Percentiles rank a stretch among this genome's conserved stretches.
phyloP scores from a whole-genome alignment of 2,113 vertebrate species.

The Microtus richardsoni region DNA sequence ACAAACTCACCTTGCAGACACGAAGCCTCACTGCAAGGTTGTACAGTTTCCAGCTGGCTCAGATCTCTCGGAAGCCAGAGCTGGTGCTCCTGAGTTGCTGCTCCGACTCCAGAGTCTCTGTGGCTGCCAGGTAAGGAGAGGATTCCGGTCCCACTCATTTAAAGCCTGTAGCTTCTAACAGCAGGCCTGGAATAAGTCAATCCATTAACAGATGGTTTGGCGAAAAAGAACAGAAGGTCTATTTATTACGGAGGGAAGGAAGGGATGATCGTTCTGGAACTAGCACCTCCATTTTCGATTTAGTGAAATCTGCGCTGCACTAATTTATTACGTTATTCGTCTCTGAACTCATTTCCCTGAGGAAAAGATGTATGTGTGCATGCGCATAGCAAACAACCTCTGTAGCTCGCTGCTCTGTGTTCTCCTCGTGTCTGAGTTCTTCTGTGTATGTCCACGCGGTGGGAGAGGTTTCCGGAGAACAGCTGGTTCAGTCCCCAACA shows the following conservation, averaged over 20 bases:
- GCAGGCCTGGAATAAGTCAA: not conserved
- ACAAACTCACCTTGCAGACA: not conserved
- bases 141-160: not conserved
- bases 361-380: not conserved
- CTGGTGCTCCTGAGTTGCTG: not conserved
- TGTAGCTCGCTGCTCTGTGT: not conserved
- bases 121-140: not conserved
- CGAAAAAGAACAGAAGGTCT: not conserved
- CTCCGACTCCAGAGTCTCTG: not conserved
- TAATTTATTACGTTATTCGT: conserved; percentile 51
- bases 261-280: conserved; percentile 13
- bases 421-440: not conserved
- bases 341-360: conserved; percentile 38
- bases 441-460: not conserved
- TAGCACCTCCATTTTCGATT: not conserved
- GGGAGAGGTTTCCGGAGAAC: not conserved
- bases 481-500: not conserved
- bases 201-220: not conserved
- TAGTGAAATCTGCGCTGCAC: conserved; percentile 5
- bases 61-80: not conserved
- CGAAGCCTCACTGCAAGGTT: not conserved
- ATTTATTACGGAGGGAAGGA: conserved; percentile 29
- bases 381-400: not conserved
- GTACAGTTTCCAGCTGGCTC: accelerated
- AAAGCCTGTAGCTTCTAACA: not conserved